Evolutionary conservation across 2,888 invertebrate species (phyloP), one percentile per base, ranked within the genome.

Genomic region (Ptychoptera albimana): DNA sequence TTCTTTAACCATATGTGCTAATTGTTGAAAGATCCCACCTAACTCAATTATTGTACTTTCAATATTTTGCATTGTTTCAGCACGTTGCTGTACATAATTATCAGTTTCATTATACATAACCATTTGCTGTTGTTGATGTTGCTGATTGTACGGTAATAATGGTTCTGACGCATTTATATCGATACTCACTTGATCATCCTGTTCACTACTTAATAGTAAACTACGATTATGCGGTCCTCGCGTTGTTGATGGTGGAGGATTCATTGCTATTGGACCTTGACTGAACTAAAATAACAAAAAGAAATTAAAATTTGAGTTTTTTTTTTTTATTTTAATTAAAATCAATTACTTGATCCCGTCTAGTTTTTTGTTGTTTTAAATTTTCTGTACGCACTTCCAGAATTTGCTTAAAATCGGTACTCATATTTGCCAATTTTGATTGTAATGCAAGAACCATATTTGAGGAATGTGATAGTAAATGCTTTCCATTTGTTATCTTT

Each of bases 21-120:
- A 63, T 64, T 96, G 94, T 57, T 89, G 88, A 64, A 97, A 98
- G 59, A 98, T 97, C 10, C 91, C 89, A n/a, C 98, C 98, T 39
- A 99, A 69, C 65, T 99, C 98, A 11, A 97, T 93, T 56, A 99
- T 97, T 13, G 97, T 97, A 42, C 91, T 88, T 67, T 99, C 98
- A 58, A 99, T 98, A 61, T 88, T 94, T 64, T 97, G 93, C 96
- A 98, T 97, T 1, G 97, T 93, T 63, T 94, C 93, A 35, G 93
- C 93, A 55, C 98, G 75, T 57, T 83, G 84, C 57, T 88, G 86
- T 36, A 94, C 75, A 68, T 96, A 97, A 40, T 82, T 74, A 58
- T 94, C 92, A 42, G 83, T 79, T 63, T 87, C 84, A 66, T 91
- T 87, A 57, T 87, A 81, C 55, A 86, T 70, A 39, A 84, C 70